phyloP scores from a whole-genome alignment of 2,888 invertebrate genomes.

The Allophyes oxyacanthae region DNA sequence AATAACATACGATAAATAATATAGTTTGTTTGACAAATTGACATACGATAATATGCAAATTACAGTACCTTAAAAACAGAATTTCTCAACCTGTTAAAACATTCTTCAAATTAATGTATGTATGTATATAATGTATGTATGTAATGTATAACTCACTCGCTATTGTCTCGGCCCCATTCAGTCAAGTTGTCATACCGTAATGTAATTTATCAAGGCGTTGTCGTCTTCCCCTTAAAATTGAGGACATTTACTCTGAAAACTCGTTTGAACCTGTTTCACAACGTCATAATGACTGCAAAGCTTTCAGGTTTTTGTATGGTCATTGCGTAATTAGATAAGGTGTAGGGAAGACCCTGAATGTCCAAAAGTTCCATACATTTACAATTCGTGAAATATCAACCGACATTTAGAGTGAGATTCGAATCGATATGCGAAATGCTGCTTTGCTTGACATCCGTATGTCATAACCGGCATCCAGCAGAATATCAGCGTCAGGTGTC shows the following conservation, averaged over 20 bases:
- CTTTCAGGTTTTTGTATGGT: constrained; percentile 39
- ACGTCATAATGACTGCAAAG: constrained; percentile 28
- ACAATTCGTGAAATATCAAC: too few species aligned
- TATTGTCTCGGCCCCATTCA: constrained; percentile 63
- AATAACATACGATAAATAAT: too few species aligned
- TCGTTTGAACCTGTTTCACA: constrained; percentile 37
- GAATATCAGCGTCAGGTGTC: too few species aligned
- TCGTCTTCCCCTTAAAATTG: constrained; percentile 54
- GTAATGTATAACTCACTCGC: constrained; percentile 50
- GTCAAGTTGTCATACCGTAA: constrained; percentile 66
- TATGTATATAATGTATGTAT: too few species aligned
- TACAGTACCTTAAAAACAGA: too few species aligned
- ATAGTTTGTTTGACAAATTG: too few species aligned
- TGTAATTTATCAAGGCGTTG: constrained; percentile 68
- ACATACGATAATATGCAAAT: too few species aligned
- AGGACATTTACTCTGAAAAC: constrained; percentile 41
- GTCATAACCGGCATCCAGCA: too few species aligned
- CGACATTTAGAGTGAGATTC: too few species aligned
- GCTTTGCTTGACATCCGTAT: too few species aligned
- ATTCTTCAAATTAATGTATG: neutral
- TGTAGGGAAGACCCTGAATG: neutral
- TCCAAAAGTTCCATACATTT: too few species aligned
- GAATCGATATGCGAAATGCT: too few species aligned
- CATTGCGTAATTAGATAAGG: constrained; percentile 34
- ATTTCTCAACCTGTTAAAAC: neutral